phyloP scores from a whole-genome alignment of 2,888 invertebrate genomes.

The Laspeyria flexula region DNA sequence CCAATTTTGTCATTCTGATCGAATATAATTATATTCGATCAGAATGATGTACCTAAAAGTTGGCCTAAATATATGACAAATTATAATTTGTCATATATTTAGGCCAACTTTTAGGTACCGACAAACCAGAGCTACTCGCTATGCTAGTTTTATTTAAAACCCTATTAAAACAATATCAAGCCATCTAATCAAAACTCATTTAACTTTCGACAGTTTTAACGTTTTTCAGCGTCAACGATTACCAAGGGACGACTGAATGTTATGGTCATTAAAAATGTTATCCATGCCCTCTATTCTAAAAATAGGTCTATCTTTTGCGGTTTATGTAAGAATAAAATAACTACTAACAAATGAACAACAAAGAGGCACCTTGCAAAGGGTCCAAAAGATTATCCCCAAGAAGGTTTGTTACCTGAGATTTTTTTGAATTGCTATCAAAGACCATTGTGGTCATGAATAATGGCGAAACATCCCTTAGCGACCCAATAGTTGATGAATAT shows the following conservation, averaged over 20 bases:
- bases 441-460: slow-evolving; percentile 4
- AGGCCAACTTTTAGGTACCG: too few relatives aligned
- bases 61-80: too few relatives aligned
- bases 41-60: too few relatives aligned
- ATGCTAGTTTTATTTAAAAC: too few relatives aligned
- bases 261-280: too few relatives aligned
- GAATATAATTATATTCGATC: too few relatives aligned
- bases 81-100: too few relatives aligned
- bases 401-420: neutral
- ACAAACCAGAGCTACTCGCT: too few relatives aligned
- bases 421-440: neutral
- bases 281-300: neutral
- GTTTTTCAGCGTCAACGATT: neutral
- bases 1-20: too few relatives aligned
- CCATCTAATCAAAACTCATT: neutral
- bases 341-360: neutral
- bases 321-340: neutral
- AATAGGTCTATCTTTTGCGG: neutral
- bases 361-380: neutral
- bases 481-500: slow-evolving; percentile 7
- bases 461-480: neutral
- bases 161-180: too few relatives aligned
- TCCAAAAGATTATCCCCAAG: slow-evolving; percentile 2
- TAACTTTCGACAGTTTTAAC: neutral
- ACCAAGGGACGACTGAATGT: neutral